Evolutionary conservation across 2,113 vertebrate species (phyloP).

Genomic region (Eulemur rufifrons): DNA sequence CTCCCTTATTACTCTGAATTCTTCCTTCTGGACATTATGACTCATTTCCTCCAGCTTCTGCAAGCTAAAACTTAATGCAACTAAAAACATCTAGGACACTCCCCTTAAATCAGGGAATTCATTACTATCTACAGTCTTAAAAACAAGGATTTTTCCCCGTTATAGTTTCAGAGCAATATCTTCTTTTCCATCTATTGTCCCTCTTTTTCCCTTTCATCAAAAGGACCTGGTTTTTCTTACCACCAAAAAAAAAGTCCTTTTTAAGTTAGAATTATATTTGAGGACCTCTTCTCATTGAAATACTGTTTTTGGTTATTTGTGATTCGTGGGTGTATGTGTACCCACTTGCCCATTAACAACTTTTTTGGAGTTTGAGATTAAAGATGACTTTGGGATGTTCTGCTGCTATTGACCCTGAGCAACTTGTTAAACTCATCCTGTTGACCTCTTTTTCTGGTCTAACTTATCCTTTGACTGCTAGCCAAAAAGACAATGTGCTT

Average conservation of each 20-base stretch:
- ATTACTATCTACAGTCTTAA: not conserved
- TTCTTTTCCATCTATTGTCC: not conserved
- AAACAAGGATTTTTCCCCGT: not conserved
- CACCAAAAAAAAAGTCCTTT: not conserved
- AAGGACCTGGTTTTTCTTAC: not conserved
- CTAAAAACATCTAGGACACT: not conserved
- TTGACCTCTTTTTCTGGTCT: not conserved
- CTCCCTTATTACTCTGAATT: slow-evolving; percentile 46
- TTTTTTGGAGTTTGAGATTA: slow-evolving; percentile 7
- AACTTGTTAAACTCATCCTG: not conserved
- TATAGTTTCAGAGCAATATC: not conserved
- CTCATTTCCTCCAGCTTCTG: slow-evolving; percentile 60
- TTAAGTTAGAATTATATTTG: not conserved
- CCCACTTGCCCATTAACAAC: not conserved
- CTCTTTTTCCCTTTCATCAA: not conserved
- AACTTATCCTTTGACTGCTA: not conserved
- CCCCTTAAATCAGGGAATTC: not conserved
- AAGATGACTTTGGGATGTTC: not conserved
- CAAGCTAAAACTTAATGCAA: slow-evolving; percentile 39
- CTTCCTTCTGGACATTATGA: slow-evolving; percentile 60
- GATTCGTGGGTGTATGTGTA: not conserved
- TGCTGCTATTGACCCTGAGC: not conserved
- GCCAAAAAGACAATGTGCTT: not conserved
- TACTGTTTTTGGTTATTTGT: not conserved
- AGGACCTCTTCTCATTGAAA: not conserved